phyloP scores from a whole-genome alignment of 2,113 vertebrate species.

The Nothocercus julius region DNA sequence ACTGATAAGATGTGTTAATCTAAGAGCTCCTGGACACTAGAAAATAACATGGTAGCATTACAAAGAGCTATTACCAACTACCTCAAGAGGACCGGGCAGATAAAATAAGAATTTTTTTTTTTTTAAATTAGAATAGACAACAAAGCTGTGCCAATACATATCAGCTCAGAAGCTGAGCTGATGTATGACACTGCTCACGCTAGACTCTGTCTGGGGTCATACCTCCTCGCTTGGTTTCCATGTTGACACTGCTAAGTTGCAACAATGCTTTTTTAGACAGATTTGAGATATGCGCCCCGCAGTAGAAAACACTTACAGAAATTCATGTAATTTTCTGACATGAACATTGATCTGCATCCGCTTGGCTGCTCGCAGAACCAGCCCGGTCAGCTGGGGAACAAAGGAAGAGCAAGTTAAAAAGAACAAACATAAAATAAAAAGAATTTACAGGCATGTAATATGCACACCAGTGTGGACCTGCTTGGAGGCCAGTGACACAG shows the following conservation, averaged over 20 bases:
- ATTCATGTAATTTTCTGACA: slow-evolving; percentile 79
- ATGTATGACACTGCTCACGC: background rate
- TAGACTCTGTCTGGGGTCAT: background rate
- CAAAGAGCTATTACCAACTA: background rate
- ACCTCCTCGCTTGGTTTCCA: background rate
- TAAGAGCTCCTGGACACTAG: background rate
- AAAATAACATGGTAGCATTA: background rate
- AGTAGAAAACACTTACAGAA: slow-evolving; percentile 81
- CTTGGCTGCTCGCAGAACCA: slow-evolving; percentile 87
- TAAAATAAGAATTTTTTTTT: background rate
- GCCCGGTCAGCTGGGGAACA: slow-evolving; percentile 87
- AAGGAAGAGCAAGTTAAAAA: background rate
- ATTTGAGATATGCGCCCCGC: background rate
- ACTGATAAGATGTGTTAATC: background rate
- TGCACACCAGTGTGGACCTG: background rate
- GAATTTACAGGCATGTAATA: background rate
- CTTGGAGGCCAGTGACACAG: background rate
- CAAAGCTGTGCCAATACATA: background rate
- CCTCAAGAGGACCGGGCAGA: background rate
- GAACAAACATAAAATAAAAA: background rate
- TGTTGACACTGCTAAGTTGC: background rate
- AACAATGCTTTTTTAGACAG: background rate
- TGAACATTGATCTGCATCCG: slow-evolving; percentile 90
- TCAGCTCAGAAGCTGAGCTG: background rate
- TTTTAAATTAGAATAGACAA: background rate